A percentile compares a stretch with the other conserved stretches of the same genome.
Evolutionary conservation across 2,888 invertebrate species (phyloP).

Genomic region (Mechanitis messenoides): DNA sequence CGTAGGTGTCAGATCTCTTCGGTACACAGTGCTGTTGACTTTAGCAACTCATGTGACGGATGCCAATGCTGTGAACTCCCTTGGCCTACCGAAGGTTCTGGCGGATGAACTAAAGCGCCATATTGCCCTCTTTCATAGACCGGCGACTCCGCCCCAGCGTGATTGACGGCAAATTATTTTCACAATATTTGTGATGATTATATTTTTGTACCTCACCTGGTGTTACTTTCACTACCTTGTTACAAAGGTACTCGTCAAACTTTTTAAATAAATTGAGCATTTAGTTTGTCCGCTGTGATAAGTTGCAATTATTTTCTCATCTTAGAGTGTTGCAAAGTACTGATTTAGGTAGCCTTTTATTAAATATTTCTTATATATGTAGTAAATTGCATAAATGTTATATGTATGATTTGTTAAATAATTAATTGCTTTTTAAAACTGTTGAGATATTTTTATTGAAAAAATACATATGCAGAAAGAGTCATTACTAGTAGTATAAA

Average conservation of each 20-base stretch:
- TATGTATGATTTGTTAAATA: too few species aligned
- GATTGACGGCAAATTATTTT: slow-evolving; percentile 30
- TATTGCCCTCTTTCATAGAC: slow-evolving; percentile 29
- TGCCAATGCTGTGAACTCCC: slow-evolving; percentile 43
- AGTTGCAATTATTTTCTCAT: slow-evolving; percentile 1
- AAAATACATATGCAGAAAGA: too few species aligned
- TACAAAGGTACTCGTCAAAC: slow-evolving; percentile 25
- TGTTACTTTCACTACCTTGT: slow-evolving; percentile 27
- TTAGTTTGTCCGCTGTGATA: slow-evolving; percentile 18
- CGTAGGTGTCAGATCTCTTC: slow-evolving; percentile 68
- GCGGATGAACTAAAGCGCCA: slow-evolving; percentile 50
- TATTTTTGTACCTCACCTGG: slow-evolving; percentile 26
- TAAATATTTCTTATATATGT: too few species aligned
- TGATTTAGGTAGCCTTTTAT: too few species aligned
- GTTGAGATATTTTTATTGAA: too few species aligned
- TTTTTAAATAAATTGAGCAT: slow-evolving; percentile 21
- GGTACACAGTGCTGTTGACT: slow-evolving; percentile 59
- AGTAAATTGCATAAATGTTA: too few species aligned
- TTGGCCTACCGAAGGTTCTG: slow-evolving; percentile 64
- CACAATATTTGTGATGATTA: slow-evolving; percentile 23
- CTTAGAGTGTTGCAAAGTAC: neutral
- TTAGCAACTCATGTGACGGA: slow-evolving; percentile 54
- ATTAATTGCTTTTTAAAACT: too few species aligned
- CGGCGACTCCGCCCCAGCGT: slow-evolving; percentile 16
- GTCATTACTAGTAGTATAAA: too few species aligned